Conservation (phyloP, 2,113 vertebrate species). For the Oncorhynchus masou region DNA sequence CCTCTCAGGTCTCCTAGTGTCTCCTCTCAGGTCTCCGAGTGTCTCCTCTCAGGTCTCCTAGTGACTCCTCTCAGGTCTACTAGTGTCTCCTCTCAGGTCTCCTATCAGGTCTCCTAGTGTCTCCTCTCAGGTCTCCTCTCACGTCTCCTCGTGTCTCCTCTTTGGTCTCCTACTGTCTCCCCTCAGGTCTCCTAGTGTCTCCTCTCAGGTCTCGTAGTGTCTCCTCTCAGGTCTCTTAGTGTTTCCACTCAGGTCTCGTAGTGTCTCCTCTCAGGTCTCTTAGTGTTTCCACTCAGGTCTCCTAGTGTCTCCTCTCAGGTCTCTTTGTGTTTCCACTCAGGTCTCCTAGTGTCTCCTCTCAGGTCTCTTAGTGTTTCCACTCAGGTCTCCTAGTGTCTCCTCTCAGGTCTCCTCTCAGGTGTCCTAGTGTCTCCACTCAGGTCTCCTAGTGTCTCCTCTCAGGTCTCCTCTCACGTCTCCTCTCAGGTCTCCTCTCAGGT, state of each 20-base stretch:
- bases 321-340: slow-evolving; percentile 37
- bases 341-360: background rate
- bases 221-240: background rate
- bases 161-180: background rate
- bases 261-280: slow-evolving; percentile 27
- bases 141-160: slow-evolving; percentile 21
- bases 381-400: too few relatives aligned
- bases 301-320: slow-evolving; percentile 12
- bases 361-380: too few relatives aligned
- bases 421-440: slow-evolving; percentile 8
- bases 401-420: slow-evolving; percentile 12
- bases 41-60: too few relatives aligned
- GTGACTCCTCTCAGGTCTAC: too few relatives aligned
- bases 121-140: slow-evolving; percentile 26
- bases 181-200: slow-evolving; percentile 16
- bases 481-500: too few relatives aligned
- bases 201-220: slow-evolving; percentile 24
- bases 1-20: too few relatives aligned
- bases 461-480: slow-evolving; percentile 34
- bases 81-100: too few relatives aligned
- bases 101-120: too few relatives aligned
- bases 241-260: too few relatives aligned
- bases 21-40: too few relatives aligned
- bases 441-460: background rate
- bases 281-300: slow-evolving; percentile 14